These are phyloP conservation scores for Alviniconcha strummeri DNA, from an alignment of 2,888 invertebrate genomes.

Conservation along the genomic window DNA sequence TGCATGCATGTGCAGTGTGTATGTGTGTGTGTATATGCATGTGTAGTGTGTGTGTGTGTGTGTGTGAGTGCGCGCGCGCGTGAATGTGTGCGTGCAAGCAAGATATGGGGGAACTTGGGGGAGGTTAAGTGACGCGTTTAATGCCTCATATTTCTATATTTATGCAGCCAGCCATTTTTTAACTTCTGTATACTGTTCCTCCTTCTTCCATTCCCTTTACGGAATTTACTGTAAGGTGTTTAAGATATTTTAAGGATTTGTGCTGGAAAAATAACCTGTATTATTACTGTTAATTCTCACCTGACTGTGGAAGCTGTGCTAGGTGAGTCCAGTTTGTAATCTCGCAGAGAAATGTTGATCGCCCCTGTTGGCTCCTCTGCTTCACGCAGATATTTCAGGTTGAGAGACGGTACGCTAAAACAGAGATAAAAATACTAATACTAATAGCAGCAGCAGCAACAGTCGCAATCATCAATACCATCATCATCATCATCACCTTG, in stretches of 20 bases:
- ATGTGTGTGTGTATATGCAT: too few relatives aligned
- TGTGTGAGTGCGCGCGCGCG: too few relatives aligned
- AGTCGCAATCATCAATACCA: background rate
- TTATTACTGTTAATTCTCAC: constrained; percentile 39
- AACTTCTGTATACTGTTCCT: too few relatives aligned
- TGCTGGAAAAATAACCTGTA: too few relatives aligned
- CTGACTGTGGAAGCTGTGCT: constrained; percentile 60
- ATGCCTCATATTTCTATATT: too few relatives aligned
- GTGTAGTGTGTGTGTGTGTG: background rate
- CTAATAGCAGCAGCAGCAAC: background rate
- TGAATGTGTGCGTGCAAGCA: too few relatives aligned
- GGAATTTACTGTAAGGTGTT: too few relatives aligned
- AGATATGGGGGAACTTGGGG: too few relatives aligned
- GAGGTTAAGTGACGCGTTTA: too few relatives aligned
- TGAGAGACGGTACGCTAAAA: constrained; percentile 57
- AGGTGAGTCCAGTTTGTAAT: constrained; percentile 56
- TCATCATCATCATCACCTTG: background rate
- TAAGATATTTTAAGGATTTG: too few relatives aligned
- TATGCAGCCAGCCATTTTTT: too few relatives aligned
- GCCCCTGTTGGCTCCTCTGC: constrained; percentile 53
- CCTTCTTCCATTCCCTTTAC: too few relatives aligned
- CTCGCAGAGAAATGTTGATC: constrained; percentile 48
- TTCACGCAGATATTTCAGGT: constrained; percentile 58
- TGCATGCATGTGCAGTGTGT: background rate
- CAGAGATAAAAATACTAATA: background rate